Evolutionary conservation across 1,140 invertebrate genomes (phyloP).

Genomic region (Drosophila bocki): DNA sequence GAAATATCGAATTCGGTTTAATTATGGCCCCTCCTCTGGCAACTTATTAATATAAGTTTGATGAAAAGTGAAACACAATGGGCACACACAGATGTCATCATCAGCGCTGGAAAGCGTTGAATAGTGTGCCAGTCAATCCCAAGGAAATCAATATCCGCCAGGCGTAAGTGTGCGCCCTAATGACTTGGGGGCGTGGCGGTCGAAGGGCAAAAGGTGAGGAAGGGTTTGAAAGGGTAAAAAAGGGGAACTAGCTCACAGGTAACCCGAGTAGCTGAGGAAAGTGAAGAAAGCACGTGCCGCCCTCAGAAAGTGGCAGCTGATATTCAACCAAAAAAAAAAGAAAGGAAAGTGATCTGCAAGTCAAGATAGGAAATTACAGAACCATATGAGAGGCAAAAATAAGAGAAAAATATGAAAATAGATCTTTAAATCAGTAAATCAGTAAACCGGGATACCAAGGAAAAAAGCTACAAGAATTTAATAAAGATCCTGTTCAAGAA

Average conservation of each 20-base stretch:
- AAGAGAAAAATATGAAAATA: slow-evolving; percentile 47
- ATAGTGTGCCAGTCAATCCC: slow-evolving; percentile 18
- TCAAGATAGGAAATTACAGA: slow-evolving; percentile 4
- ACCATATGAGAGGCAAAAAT: background rate
- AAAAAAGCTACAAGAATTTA: background rate
- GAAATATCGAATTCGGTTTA: slow-evolving; percentile 82
- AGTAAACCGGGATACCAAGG: background rate
- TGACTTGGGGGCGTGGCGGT: slow-evolving; percentile 66
- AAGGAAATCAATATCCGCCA: slow-evolving; percentile 77
- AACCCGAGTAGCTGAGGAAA: slow-evolving; percentile 66
- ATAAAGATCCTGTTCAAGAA: slow-evolving; percentile 3
- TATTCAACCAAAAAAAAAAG: slow-evolving; percentile 21
- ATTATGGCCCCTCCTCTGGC: slow-evolving; percentile 59
- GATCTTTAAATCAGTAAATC: background rate
- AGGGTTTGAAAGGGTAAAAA: slow-evolving; percentile 28
- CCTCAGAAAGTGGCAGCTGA: slow-evolving; percentile 50
- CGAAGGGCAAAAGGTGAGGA: slow-evolving; percentile 20
- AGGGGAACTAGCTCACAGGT: slow-evolving; percentile 26
- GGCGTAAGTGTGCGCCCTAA: slow-evolving; percentile 71
- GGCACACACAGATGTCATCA: slow-evolving; percentile 63
- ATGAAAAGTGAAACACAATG: slow-evolving; percentile 80
- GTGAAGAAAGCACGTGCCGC: slow-evolving; percentile 75
- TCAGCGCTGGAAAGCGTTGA: slow-evolving; percentile 17
- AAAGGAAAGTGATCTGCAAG: slow-evolving; percentile 57
- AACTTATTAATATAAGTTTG: slow-evolving; percentile 83